A percentile compares a stretch with the other conserved stretches of the same genome.
phyloP scores from a whole-genome alignment of 2,888 invertebrate genomes.

The Dasysyrphus tricinctus region DNA sequence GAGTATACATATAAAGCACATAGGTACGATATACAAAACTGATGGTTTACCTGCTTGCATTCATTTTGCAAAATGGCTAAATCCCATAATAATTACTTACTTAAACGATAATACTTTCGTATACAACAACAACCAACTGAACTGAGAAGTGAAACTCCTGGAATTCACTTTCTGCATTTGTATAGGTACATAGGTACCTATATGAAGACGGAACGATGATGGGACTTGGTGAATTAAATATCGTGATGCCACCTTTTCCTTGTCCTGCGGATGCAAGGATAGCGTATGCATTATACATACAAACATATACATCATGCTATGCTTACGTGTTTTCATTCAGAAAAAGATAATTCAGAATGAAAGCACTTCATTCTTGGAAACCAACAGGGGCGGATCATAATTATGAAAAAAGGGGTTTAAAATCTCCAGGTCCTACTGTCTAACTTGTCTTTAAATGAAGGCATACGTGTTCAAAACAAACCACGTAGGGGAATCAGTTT shows the following conservation, averaged over 20 bases:
- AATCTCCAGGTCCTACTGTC: too few relatives aligned
- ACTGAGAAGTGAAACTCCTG: slow-evolving; percentile 47
- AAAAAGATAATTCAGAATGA: background rate
- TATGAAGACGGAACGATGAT: background rate
- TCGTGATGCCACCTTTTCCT: background rate
- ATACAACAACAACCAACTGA: slow-evolving; percentile 21
- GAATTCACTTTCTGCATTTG: slow-evolving; percentile 38
- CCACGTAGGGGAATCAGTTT: too few relatives aligned
- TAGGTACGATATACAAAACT: background rate
- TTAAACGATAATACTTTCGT: background rate
- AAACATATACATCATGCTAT: too few relatives aligned
- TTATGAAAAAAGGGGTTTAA: background rate
- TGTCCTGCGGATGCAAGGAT: background rate
- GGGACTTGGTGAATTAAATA: slow-evolving; percentile 21
- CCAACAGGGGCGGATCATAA: background rate
- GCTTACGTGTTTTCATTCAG: background rate
- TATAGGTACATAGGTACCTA: background rate
- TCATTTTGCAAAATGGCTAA: slow-evolving; percentile 42
- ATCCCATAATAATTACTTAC: slow-evolving; percentile 56
- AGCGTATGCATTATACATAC: background rate
- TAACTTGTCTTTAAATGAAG: too few relatives aligned
- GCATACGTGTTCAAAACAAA: too few relatives aligned
- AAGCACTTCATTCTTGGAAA: background rate
- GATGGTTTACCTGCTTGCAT: slow-evolving; percentile 32
- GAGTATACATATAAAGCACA: too few relatives aligned